These are phyloP conservation scores for Macaria liturata DNA, from an alignment of 2,888 invertebrate genomes.

Conservation along the genomic window DNA sequence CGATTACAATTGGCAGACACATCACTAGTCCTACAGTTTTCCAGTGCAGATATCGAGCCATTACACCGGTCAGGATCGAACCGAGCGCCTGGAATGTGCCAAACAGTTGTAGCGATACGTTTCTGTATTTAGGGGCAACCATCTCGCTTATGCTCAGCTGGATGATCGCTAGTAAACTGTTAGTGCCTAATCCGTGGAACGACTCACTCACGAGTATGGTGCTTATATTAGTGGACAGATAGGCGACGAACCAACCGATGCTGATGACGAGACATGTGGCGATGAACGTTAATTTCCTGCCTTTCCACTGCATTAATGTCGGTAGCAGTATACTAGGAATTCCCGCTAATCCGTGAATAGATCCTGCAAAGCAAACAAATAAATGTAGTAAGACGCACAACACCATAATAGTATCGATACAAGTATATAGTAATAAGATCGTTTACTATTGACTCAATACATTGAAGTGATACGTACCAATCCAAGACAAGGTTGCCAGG, in stretches of 20 bases:
- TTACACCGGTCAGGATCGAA: slow-evolving; percentile 7
- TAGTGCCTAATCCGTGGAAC: slow-evolving; percentile 14
- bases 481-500: slow-evolving; percentile 11
- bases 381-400: too few relatives aligned
- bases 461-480: slow-evolving; percentile 1
- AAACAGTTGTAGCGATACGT: slow-evolving; percentile 9
- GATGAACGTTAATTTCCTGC: slow-evolving; percentile 6
- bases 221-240: slow-evolving; percentile 1
- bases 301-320: slow-evolving; percentile 14
- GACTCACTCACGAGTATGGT: slow-evolving; percentile 8
- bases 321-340: slow-evolving; percentile 13
- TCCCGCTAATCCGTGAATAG: slow-evolving; percentile 12
- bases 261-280: slow-evolving; percentile 6
- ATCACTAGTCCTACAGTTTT: slow-evolving; percentile 15
- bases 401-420: too few relatives aligned
- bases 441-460: too few relatives aligned
- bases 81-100: slow-evolving; percentile 11
- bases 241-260: slow-evolving; percentile 10
- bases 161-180: slow-evolving; percentile 16
- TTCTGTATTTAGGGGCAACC: slow-evolving; percentile 13
- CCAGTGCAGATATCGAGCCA: slow-evolving; percentile 16
- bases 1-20: slow-evolving; percentile 17
- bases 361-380: slow-evolving; percentile 1
- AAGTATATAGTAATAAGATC: too few relatives aligned
- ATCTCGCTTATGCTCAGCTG: slow-evolving; percentile 17